Base-by-base conservation (phyloP, 2,797 vertebrate species). In the Antrozous pallidus region DNA sequence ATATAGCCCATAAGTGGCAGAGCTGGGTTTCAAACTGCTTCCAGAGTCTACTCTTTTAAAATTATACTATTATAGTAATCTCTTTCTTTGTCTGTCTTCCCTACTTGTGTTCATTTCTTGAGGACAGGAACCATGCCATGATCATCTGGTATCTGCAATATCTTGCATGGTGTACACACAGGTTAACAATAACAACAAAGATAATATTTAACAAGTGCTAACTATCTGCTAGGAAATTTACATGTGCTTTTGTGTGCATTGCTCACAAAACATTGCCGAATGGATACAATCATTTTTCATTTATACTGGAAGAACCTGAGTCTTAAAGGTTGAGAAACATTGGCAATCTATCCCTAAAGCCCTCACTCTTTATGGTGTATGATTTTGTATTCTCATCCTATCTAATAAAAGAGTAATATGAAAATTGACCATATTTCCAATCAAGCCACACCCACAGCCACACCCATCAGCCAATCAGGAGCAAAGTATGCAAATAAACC, bases 141-240 rank as follows among this genome's bases (percentile, higher is more conserved):
- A 79, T 63, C 31, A 54, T 20, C 14, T 61, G 77, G 38, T 63
- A 90, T 51, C 14, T 81, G 12, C 0, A 84, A 16, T 65, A 84
- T 16, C 49, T 91, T 65, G 56, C 24, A 61, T 31, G 45, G 18
- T 17, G 16, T 10, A 49, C 51, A 88, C 58, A 88, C 10, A 36
- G 8, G 20, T 93, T 74, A 28, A 58, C 63, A 80, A 88, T 56
- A 79, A 86, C 22, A 79, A 36, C 36, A 54, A 90, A 83, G 45
- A 83, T 51, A 87, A 87, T 89, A 80, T 40, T 91, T 93, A 94
- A 73, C 54, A 45, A 92, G 28, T 65, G 18, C n/a, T 86, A 77
- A 91, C 69, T 92, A 70, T 33, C 3, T 42, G 40, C 40, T 82
- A 63, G 61, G 16, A 36, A 63, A 40, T 82, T 71, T 82, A 26